phyloP scores from a whole-genome alignment of 1,140 invertebrate genomes.

The Halotydeus destructor region DNA sequence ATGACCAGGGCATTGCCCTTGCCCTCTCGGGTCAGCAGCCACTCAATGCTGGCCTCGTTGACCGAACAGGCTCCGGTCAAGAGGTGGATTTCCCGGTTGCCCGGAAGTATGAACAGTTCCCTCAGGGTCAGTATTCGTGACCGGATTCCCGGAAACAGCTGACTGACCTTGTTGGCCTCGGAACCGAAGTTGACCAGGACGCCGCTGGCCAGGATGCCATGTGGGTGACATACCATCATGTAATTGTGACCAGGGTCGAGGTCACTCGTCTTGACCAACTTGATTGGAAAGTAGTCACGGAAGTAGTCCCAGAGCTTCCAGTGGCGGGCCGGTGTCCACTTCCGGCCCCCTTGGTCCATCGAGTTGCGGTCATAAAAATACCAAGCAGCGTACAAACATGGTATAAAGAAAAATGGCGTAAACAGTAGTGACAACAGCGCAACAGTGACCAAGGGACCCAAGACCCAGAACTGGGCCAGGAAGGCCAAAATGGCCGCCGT shows the following conservation, averaged over 20 bases:
- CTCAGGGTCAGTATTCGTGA: conserved; percentile 50
- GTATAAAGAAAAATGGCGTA: conserved; percentile 27
- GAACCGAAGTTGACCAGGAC: conserved; percentile 55
- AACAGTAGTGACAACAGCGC: conserved; percentile 27
- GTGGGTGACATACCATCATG: conserved; percentile 66
- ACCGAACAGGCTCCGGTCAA: conserved; percentile 35
- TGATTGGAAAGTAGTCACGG: conserved; percentile 64
- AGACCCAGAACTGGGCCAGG: conserved; percentile 40
- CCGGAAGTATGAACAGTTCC: conserved; percentile 56
- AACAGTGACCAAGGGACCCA: conserved; percentile 28
- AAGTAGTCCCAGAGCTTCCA: conserved; percentile 45
- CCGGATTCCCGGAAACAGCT: conserved; percentile 53
- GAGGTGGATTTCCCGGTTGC: conserved; percentile 46
- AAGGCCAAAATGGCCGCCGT: conserved; percentile 47
- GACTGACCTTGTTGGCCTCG: conserved; percentile 42
- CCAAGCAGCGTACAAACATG: conserved; percentile 42
- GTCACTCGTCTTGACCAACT: conserved; percentile 54
- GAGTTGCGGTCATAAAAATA: conserved; percentile 41
- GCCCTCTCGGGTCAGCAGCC: conserved; percentile 25
- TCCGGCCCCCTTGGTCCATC: conserved; percentile 34
- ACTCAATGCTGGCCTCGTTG: conserved; percentile 26
- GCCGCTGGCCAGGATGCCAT: conserved; percentile 59
- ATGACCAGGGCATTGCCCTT: conserved; percentile 41
- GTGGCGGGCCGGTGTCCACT: conserved; percentile 37
- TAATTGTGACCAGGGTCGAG: conserved; percentile 59